These are phyloP conservation scores for Gallinago media DNA, from an alignment of 2,113 vertebrate species.

Conservation along the genomic window DNA sequence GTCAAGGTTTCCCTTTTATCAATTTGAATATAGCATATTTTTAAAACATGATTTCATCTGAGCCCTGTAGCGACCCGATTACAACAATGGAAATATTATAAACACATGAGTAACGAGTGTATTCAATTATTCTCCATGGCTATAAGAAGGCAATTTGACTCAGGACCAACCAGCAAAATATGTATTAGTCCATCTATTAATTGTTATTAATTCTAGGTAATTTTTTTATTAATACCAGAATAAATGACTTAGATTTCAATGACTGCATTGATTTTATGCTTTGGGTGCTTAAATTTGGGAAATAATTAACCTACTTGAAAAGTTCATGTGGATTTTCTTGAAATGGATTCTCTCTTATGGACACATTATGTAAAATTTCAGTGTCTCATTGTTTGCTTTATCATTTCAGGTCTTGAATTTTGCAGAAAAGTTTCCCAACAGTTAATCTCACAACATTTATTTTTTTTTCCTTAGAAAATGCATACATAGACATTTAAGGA, in stretches of 20 bases:
- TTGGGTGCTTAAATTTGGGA: neutral
- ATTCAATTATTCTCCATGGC: neutral
- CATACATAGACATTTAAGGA: neutral
- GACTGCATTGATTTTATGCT: neutral
- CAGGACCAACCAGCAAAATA: neutral
- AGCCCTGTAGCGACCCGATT: neutral
- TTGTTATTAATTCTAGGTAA: neutral
- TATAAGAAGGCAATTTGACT: neutral
- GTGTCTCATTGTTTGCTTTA: rapidly evolving
- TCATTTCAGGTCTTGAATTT: neutral
- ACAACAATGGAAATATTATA: neutral
- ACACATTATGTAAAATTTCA: neutral
- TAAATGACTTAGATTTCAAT: neutral
- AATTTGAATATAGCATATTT: neutral
- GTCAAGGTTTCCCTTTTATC: neutral
- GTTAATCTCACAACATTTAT: neutral
- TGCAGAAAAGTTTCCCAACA: neutral
- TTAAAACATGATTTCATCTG: neutral
- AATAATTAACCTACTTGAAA: neutral
- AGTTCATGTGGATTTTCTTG: neutral
- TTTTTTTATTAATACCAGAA: neutral
- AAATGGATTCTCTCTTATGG: neutral
- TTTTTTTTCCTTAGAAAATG: neutral
- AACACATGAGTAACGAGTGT: neutral
- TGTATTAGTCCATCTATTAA: neutral